Evolutionary conservation across 2,888 invertebrate species (phyloP).

Genomic region (Mesorhabditis sp.): DNA sequence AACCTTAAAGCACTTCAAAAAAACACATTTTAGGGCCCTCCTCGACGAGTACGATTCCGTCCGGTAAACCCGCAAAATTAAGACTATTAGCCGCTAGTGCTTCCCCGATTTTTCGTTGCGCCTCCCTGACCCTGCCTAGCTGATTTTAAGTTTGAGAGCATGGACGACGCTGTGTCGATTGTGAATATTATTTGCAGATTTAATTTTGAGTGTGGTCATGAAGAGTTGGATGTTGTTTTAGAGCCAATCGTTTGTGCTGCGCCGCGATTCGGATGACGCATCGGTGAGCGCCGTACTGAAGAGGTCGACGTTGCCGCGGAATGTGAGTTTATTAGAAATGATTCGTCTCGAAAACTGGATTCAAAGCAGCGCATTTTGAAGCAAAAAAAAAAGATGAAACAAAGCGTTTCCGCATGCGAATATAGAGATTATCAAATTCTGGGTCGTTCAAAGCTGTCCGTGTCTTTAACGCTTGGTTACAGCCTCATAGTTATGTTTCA

Average conservation of each 20-base stretch:
- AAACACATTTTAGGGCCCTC: background rate
- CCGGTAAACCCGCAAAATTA: background rate
- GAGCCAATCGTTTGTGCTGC: constrained; percentile 1
- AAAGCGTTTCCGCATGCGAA: too few relatives aligned
- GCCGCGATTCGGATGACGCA: constrained; percentile 7
- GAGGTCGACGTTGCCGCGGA: constrained; percentile 24
- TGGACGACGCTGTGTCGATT: background rate
- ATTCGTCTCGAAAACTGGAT: too few relatives aligned
- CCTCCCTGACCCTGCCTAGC: background rate
- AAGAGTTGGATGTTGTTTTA: background rate
- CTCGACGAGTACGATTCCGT: background rate
- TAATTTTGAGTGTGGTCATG: background rate
- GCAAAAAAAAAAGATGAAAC: background rate
- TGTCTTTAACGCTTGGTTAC: too few relatives aligned
- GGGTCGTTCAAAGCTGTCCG: too few relatives aligned
- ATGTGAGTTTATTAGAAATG: constrained; percentile 12
- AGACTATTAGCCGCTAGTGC: background rate
- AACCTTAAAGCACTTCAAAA: background rate
- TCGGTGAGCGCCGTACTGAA: constrained; percentile 19
- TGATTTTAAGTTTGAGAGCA: background rate
- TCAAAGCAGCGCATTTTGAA: background rate
- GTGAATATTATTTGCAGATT: too few relatives aligned
- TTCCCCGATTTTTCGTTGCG: too few relatives aligned
- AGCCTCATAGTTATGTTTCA: too few relatives aligned
- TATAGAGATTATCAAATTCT: too few relatives aligned